A percentile compares a stretch with the other conserved stretches of the same genome.
These are phyloP conservation scores for Bugula neritina DNA, from an alignment of 2,888 invertebrate species.

Conservation along the genomic window DNA sequence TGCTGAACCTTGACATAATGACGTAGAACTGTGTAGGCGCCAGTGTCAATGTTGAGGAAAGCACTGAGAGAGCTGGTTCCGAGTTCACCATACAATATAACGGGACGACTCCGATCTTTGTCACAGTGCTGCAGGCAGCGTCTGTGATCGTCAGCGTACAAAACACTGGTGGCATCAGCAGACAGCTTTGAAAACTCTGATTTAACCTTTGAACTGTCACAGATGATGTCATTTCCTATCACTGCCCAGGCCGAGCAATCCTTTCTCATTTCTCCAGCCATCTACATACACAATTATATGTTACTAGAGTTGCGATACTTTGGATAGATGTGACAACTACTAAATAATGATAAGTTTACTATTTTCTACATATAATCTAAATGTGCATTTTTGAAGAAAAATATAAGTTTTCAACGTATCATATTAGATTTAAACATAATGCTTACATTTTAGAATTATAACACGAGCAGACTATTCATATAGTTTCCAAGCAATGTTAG, in stretches of 20 bases:
- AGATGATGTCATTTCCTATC: neutral
- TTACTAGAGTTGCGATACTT: too few relatives aligned
- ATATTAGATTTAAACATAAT: too few relatives aligned
- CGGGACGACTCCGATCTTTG: neutral
- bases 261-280: neutral
- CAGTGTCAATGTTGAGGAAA: conserved; percentile 15
- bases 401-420: too few relatives aligned
- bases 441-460: too few relatives aligned
- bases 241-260: neutral
- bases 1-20: conserved; percentile 76
- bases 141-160: neutral
- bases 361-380: too few relatives aligned
- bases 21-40: conserved; percentile 60
- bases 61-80: conserved; percentile 8
- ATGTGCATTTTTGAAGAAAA: too few relatives aligned
- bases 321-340: too few relatives aligned
- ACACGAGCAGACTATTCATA: too few relatives aligned
- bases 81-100: conserved; percentile 30
- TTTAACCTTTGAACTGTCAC: conserved; percentile 8
- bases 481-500: too few relatives aligned
- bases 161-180: neutral
- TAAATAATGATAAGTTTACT: too few relatives aligned
- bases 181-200: neutral
- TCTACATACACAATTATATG: too few relatives aligned
- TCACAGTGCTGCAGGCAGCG: conserved; percentile 11